These are phyloP conservation scores for Benthosema pterotum DNA, from an alignment of 2,797 vertebrate species.

Conservation along the genomic window DNA sequence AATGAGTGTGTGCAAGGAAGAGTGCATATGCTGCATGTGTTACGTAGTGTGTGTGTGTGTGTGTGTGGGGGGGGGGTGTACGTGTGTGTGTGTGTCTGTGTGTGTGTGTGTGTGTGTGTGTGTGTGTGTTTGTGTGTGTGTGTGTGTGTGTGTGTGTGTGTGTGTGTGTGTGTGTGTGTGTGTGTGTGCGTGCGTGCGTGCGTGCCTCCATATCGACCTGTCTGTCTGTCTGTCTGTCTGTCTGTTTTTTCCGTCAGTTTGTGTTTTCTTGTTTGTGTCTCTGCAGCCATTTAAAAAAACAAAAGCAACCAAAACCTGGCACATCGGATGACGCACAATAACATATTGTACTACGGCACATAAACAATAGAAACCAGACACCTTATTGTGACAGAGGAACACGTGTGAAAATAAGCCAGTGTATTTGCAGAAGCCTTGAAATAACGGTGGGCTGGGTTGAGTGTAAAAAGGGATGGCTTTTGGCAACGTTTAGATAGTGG, in stretches of 20 bases:
- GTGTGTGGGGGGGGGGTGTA: neutral
- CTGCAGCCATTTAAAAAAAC: constrained; percentile 32
- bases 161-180: neutral
- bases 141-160: neutral
- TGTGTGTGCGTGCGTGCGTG: neutral
- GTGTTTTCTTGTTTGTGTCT: neutral
- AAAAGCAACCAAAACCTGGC: constrained; percentile 9
- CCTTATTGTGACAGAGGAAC: constrained; percentile 54
- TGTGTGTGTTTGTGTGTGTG: neutral
- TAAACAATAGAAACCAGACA: constrained; percentile 69
- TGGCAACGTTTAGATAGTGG: constrained; percentile 46
- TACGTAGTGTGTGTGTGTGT: neutral
- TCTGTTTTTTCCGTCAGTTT: constrained; percentile 12
- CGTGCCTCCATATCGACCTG: neutral
- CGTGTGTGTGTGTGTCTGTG: neutral
- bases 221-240: neutral
- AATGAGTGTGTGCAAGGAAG: too few species aligned
- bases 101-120: neutral
- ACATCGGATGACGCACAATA: constrained; percentile 48
- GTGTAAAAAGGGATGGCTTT: constrained; percentile 57
- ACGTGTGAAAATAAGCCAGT: constrained; percentile 59
- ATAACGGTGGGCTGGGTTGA: constrained; percentile 31
- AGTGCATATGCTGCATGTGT: neutral
- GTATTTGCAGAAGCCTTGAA: constrained; percentile 52
- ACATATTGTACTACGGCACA: constrained; percentile 10